These are phyloP conservation scores for Aulostomus chinensis DNA, from an alignment of 2,797 vertebrate species.

Conservation along the genomic window DNA sequence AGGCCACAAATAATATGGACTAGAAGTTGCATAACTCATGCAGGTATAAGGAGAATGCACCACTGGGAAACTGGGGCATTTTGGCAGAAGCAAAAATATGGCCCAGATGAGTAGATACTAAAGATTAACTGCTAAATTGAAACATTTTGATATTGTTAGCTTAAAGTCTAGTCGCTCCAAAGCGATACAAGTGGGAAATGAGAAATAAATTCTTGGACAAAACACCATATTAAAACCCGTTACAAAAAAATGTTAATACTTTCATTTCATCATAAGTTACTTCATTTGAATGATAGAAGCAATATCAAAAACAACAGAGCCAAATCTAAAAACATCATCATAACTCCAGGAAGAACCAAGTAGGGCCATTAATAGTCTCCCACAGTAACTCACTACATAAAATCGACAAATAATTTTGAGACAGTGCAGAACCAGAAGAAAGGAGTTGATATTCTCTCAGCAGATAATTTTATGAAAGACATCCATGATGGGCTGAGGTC, in stretches of 20 bases:
- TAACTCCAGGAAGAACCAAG: no score
- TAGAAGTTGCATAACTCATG: slow-evolving; percentile 8
- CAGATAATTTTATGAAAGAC: no score
- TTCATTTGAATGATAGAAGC: neutral
- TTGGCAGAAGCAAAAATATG: slow-evolving; percentile 13
- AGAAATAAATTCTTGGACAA: neutral
- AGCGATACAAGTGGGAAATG: neutral
- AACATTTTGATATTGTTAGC: no score
- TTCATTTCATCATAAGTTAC: neutral
- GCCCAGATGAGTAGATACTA: slow-evolving; percentile 23
- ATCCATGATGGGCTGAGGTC: no score
- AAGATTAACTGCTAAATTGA: no score
- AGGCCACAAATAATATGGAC: slow-evolving; percentile 6
- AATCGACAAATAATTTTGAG: no score
- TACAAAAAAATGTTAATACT: neutral
- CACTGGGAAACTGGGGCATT: slow-evolving; percentile 29
- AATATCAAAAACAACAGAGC: neutral
- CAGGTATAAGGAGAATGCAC: slow-evolving; percentile 48
- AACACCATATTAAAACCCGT: neutral
- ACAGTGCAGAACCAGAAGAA: no score
- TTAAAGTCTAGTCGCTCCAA: no score
- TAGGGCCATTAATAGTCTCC: no score
- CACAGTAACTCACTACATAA: no score
- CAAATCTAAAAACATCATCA: neutral
- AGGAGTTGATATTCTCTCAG: no score